Evolutionary conservation across 2,113 vertebrate species (phyloP).

Genomic region (Corvus hawaiiensis): DNA sequence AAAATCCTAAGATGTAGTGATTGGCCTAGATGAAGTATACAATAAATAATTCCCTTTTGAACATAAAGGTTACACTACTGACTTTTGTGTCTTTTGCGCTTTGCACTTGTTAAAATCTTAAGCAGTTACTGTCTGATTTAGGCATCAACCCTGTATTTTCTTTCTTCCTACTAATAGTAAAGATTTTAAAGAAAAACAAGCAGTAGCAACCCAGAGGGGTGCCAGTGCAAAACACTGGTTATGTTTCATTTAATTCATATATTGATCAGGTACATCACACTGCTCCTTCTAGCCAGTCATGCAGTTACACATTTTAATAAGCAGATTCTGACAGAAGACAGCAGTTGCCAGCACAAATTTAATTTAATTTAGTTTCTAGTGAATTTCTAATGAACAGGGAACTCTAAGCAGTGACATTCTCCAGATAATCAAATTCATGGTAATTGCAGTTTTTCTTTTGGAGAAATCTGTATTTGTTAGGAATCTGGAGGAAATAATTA

Average conservation of each 20-base stretch:
- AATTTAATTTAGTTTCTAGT: neutral
- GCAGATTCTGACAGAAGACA: neutral
- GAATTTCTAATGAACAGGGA: neutral
- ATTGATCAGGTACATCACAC: neutral
- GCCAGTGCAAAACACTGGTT: neutral
- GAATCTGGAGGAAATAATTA: slow-evolving; percentile 5
- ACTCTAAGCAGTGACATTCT: neutral
- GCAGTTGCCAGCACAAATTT: neutral
- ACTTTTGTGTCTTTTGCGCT: neutral
- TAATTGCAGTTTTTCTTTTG: neutral
- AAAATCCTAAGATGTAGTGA: neutral
- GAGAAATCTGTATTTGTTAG: neutral
- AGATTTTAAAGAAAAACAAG: neutral
- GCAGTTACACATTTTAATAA: neutral
- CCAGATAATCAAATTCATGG: neutral
- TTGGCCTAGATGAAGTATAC: neutral
- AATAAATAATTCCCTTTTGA: neutral
- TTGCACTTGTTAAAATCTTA: neutral
- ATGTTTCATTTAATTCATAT: neutral
- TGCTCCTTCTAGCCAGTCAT: neutral
- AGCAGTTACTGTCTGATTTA: neutral
- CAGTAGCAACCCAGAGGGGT: neutral
- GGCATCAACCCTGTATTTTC: neutral
- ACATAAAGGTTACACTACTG: neutral
- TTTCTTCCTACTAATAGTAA: neutral